phyloP scores from a whole-genome alignment of 2,113 vertebrate genomes.

The Illadopsis cleaveri region DNA sequence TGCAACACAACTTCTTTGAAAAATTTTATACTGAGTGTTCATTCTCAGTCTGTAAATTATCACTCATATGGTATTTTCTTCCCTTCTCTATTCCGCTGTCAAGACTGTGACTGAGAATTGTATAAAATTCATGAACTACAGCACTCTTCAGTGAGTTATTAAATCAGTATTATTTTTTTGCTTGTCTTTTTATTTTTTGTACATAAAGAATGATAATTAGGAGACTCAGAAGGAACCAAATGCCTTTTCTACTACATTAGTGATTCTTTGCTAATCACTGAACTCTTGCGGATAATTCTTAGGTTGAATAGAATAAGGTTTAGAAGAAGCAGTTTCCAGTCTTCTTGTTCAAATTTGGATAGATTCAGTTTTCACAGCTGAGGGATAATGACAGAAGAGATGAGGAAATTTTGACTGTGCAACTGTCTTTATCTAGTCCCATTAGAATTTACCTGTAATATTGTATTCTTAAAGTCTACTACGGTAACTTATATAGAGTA shows the following conservation, averaged over 20 bases:
- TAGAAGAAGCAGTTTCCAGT: background rate
- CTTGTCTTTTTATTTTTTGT: slow-evolving; percentile 9
- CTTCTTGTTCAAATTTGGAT: background rate
- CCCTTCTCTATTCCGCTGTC: background rate
- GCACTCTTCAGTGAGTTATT: background rate
- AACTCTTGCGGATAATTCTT: slow-evolving; percentile 46
- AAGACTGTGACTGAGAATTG: background rate
- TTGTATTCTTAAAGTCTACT: background rate
- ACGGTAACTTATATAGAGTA: background rate
- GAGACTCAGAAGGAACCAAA: background rate
- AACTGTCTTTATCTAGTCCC: background rate
- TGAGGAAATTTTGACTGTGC: background rate
- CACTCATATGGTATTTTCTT: background rate
- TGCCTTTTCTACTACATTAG: slow-evolving; percentile 32
- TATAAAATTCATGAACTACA: background rate
- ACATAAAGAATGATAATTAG: background rate
- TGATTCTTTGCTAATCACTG: slow-evolving; percentile 26
- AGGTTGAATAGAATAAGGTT: background rate
- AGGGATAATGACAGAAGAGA: background rate
- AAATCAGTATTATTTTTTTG: background rate
- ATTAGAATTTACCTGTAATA: background rate
- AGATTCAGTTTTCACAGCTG: background rate
- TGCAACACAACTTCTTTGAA: background rate
- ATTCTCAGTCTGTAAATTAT: background rate
- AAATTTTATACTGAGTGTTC: background rate